phyloP scores from a whole-genome alignment of 2,888 invertebrate species.

The Euplexia lucipara region DNA sequence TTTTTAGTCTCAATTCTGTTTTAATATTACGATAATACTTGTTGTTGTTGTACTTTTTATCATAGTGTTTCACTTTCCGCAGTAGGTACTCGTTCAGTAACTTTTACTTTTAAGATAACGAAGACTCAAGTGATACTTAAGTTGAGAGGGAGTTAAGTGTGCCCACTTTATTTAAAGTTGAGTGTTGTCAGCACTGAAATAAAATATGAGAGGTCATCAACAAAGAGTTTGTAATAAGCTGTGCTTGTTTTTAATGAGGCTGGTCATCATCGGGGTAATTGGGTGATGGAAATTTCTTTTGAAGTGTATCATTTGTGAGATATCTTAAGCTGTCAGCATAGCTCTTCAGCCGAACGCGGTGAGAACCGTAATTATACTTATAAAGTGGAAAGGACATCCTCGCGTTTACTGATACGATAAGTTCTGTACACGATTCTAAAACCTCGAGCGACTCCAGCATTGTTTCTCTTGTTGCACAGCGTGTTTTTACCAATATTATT shows the following conservation, averaged over 20 bases:
- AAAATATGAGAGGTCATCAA: conserved; percentile 31
- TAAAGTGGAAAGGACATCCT: too few species aligned
- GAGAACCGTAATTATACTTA: too few species aligned
- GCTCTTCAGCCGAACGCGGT: too few species aligned
- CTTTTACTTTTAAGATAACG: conserved; percentile 58
- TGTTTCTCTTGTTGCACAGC: too few species aligned
- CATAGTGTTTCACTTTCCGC: conserved; percentile 42
- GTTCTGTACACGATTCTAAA: too few species aligned
- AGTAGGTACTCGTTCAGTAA: conserved; percentile 36
- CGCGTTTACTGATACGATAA: too few species aligned
- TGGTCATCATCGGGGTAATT: not conserved
- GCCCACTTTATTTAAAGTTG: conserved; percentile 31
- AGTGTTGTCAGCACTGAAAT: conserved; percentile 36
- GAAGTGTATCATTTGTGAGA: too few species aligned
- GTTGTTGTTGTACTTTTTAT: too few species aligned
- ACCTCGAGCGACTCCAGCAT: too few species aligned
- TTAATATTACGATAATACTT: conserved; percentile 21
- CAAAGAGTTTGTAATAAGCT: conserved; percentile 1
- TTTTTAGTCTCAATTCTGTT: conserved; percentile 18
- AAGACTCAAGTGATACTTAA: conserved; percentile 50
- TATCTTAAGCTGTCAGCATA: too few species aligned
- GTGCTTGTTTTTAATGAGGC: conserved; percentile 2
- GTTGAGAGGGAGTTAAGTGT: conserved; percentile 37
- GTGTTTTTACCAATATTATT: too few species aligned
- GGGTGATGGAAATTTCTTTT: not conserved